Evolutionary conservation across 2,797 vertebrate genomes (phyloP).

Genomic region (Leptoclinus maculatus): DNA sequence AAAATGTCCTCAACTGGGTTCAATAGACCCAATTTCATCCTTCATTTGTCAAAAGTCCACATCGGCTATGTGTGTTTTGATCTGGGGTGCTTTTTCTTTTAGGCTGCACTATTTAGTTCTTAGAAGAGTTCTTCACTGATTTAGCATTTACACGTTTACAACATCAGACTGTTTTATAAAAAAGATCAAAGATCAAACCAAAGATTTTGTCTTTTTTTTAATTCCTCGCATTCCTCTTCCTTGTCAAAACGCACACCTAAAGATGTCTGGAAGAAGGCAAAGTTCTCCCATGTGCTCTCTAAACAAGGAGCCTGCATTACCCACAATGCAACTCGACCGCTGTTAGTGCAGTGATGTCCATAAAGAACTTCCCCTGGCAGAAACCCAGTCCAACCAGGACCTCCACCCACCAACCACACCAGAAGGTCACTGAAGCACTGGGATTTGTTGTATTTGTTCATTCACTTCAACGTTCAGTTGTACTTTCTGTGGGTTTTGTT

Average conservation of each 20-base stretch:
- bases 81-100: neutral
- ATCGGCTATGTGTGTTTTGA: neutral
- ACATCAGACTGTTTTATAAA: neutral
- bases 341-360: neutral
- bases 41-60: neutral
- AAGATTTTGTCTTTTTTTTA: neutral
- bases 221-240: neutral
- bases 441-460: neutral
- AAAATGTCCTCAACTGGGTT: neutral
- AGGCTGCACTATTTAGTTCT: neutral
- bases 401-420: neutral
- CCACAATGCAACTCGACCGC: neutral
- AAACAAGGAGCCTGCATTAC: neutral
- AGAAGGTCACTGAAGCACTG: neutral
- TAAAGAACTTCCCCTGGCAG: neutral
- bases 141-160: neutral
- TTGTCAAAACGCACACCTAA: neutral
- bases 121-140: neutral
- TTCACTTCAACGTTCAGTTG: neutral
- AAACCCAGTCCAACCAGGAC: neutral
- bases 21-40: neutral
- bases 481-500: neutral
- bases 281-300: neutral
- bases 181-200: neutral
- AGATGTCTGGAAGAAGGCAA: neutral